Conservation (phyloP, 2,113 vertebrate species). For the Odocoileus virginianus region DNA sequence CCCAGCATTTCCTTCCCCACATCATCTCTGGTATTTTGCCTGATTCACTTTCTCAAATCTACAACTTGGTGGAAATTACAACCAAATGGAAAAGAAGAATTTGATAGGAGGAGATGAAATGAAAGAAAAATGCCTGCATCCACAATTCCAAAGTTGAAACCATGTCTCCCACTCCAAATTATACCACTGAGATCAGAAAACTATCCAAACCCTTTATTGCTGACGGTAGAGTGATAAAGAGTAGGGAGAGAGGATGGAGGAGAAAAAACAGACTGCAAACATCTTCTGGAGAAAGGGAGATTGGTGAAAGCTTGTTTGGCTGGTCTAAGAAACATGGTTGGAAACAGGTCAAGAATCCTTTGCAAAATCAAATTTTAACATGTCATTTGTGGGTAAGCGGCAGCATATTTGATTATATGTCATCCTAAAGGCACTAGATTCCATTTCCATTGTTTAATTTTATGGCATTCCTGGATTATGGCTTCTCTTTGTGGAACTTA, state of each 20-base stretch:
- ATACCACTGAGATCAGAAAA: background rate
- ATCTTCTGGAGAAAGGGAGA: background rate
- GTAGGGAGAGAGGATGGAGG: background rate
- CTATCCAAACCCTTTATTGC: background rate
- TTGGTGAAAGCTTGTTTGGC: background rate
- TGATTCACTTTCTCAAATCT: background rate
- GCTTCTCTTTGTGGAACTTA: background rate
- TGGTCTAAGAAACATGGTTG: background rate
- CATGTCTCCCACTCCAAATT: background rate
- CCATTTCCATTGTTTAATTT: background rate
- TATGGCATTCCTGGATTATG: background rate
- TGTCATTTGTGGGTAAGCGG: background rate
- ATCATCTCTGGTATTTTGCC: background rate
- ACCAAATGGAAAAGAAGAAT: conserved; percentile 1
- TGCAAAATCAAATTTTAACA: background rate
- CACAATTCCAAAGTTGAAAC: background rate
- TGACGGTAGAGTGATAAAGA: background rate
- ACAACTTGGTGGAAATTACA: background rate
- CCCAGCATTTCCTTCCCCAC: background rate
- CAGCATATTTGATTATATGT: background rate
- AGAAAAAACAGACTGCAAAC: background rate
- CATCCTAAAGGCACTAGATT: background rate
- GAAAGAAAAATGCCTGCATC: background rate
- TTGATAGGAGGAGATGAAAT: background rate
- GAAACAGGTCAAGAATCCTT: background rate